Evolutionary conservation across 2,113 vertebrate species (phyloP).

Genomic region (Boulengerochromis microlepis): DNA sequence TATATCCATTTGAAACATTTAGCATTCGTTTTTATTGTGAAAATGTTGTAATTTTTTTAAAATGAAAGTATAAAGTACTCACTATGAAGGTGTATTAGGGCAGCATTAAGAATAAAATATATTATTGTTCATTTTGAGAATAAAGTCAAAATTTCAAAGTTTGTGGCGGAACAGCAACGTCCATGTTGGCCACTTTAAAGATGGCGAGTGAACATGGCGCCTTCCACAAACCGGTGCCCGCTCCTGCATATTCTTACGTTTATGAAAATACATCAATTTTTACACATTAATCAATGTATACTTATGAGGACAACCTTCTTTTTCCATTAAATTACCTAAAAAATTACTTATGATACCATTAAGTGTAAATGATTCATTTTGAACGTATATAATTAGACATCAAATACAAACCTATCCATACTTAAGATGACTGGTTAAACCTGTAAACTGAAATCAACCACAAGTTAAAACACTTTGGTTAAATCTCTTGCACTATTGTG

Average conservation of each 20-base stretch:
- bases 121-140: background rate
- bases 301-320: background rate
- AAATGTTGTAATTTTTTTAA: fast-evolving
- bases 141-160: background rate
- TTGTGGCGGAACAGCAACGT: background rate
- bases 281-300: background rate
- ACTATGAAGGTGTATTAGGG: background rate
- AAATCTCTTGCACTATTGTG: background rate
- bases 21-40: background rate
- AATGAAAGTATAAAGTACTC: background rate
- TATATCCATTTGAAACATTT: background rate
- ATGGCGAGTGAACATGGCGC: fast-evolving
- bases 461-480: background rate
- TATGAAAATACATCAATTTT: background rate
- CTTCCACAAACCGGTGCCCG: background rate
- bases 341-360: background rate
- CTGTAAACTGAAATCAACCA: background rate
- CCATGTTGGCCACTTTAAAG: background rate
- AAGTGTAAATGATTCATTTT: background rate
- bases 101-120: background rate
- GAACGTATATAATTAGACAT: background rate
- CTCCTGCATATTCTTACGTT: background rate
- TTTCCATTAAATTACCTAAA: background rate
- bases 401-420: background rate
- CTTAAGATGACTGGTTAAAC: background rate